A percentile compares a stretch with the other conserved stretches of the same genome.
These are phyloP conservation scores for Chelonia mydas DNA, from an alignment of 2,797 vertebrate genomes.

Conservation along the genomic window DNA sequence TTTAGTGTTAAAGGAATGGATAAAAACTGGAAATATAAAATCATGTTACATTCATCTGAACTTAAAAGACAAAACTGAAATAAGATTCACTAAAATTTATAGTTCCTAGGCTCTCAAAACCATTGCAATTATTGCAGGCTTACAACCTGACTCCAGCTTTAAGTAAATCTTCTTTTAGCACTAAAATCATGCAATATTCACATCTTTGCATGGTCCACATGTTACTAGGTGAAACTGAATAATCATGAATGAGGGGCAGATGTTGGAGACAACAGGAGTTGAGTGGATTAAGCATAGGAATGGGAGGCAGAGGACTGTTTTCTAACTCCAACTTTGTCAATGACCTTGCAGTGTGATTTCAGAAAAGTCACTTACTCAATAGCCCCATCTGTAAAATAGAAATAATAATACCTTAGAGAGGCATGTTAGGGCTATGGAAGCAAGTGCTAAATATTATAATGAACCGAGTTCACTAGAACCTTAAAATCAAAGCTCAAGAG, in stretches of 20 bases:
- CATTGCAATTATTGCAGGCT: background rate
- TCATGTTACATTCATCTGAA: background rate
- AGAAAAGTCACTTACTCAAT: background rate
- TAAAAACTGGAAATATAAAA: background rate
- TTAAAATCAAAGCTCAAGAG: background rate
- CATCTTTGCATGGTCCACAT: background rate
- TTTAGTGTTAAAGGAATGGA: background rate
- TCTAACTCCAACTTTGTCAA: background rate
- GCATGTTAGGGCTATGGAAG: background rate
- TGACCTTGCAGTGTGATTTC: background rate
- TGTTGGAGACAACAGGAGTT: background rate
- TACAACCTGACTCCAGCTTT: background rate
- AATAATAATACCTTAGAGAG: background rate
- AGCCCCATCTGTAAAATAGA: background rate
- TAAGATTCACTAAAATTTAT: background rate
- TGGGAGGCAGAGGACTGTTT: background rate
- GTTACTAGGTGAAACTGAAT: background rate
- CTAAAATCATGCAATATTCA: background rate
- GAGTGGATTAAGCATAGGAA: background rate
- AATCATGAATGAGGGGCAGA: background rate
- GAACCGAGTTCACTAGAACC: slow-evolving; percentile 5
- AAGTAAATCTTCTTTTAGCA: background rate
- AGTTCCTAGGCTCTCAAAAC: background rate
- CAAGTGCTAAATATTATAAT: background rate
- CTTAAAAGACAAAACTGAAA: background rate